Evolutionary conservation across 2,888 invertebrate species (phyloP), one percentile per base, ranked within the genome.

Genomic region (Megastigmus dorsalis): DNA sequence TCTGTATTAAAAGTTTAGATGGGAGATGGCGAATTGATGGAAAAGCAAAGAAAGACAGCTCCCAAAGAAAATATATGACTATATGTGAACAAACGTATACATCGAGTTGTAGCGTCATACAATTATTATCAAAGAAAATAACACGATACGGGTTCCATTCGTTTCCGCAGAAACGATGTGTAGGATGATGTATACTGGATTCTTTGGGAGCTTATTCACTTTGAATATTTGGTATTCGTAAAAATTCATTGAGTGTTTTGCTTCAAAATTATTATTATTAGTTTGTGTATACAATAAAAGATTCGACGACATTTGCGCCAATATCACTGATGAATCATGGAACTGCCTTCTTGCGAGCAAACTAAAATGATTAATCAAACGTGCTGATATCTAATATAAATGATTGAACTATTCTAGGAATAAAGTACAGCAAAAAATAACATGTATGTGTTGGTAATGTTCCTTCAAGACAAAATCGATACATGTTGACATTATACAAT

Each of bases 131-230:
- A 52, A 36, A 18, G 55, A 45, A 66, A 66, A 67, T 67, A 15
- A 33, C 20, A 67, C 4, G 45, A 45, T 67, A 20, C 45, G 55
- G 45, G 67, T 55, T 45, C 45, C 45, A 55, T 67, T 33, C 55
- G 45, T 67, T 67, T 55, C 45, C 30, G 41, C 45, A 33, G 52
- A 54, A 43, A 13, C 10, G 41, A 45, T 20, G 10, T 7, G 18
- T 26, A n/a, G n/a, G n/a, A n/a, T n/a, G n/a, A n/a, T n/a, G n/a
- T n/a, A n/a, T n/a, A n/a, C n/a, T n/a, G n/a, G n/a, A n/a, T n/a
- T n/a, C n/a, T n/a, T n/a, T n/a, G n/a, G n/a, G n/a, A n/a, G n/a
- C n/a, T n/a, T n/a, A n/a, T n/a, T n/a, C n/a, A n/a, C n/a, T n/a
- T n/a, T n/a, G n/a, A n/a, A n/a, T n/a, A n/a, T n/a, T n/a, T n/a